phyloP scores from a whole-genome alignment of 2,113 vertebrate genomes.

The Beaufortia kweichowensis region DNA sequence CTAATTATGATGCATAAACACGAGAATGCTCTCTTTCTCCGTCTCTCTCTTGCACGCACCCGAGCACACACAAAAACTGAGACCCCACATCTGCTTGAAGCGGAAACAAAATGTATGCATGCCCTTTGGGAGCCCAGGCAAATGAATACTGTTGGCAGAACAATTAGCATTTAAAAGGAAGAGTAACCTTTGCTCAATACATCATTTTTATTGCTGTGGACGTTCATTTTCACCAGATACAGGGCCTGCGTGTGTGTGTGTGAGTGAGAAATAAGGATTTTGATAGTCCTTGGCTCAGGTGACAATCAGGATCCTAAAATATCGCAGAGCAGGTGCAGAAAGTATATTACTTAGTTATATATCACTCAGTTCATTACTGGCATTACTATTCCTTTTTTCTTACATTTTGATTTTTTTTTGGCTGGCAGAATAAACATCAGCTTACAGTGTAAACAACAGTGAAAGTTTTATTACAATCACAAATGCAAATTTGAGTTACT shows the following conservation, averaged over 20 bases:
- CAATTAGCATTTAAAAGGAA: conserved; percentile 88
- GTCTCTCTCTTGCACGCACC: conserved; percentile 18
- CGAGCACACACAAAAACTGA: conserved; percentile 41
- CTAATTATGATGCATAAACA: conserved; percentile 61
- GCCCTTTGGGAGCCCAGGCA: conserved; percentile 80
- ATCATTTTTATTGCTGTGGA: conserved; percentile 80
- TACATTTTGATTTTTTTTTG: too few species aligned
- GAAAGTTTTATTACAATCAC: too few species aligned
- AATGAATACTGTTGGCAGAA: conserved; percentile 86
- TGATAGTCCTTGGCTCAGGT: conserved; percentile 20
- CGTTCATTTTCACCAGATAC: conserved; percentile 70
- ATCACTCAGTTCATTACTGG: background rate
- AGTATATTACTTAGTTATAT: too few species aligned
- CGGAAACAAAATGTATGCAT: conserved; percentile 72
- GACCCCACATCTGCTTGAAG: conserved; percentile 63
- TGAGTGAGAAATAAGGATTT: background rate
- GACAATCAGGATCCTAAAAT: conserved; percentile 4
- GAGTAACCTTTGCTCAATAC: conserved; percentile 83
- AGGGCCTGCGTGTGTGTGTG: background rate
- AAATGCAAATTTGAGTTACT: too few species aligned
- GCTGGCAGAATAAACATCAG: too few species aligned
- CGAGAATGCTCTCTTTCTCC: background rate
- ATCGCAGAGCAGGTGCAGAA: too few species aligned
- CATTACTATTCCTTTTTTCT: too few species aligned
- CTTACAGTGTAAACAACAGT: too few species aligned